These are phyloP conservation scores for Siphonodentalium dalli DNA, from an alignment of 2,888 invertebrate species.

Conservation along the genomic window DNA sequence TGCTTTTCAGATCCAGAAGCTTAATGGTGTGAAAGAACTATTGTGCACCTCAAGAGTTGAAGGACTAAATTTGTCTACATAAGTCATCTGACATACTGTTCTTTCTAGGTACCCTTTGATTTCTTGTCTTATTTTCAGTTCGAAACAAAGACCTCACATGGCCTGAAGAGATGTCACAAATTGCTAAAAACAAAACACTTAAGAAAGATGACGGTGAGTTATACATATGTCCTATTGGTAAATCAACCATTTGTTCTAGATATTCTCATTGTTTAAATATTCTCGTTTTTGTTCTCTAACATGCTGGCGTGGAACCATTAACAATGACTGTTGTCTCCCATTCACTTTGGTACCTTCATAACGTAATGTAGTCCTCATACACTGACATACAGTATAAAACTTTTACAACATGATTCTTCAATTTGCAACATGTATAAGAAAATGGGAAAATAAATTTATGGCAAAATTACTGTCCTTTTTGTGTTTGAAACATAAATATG, in stretches of 20 bases:
- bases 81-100: not conserved
- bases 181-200: constrained; percentile 64
- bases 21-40: not conserved
- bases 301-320: not conserved
- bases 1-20: not conserved
- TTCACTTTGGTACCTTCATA: no score
- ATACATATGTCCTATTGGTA: not conserved
- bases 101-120: no score
- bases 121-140: constrained; percentile 65
- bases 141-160: constrained; percentile 89
- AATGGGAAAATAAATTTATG: no score
- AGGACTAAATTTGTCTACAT: not conserved
- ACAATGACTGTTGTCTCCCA: no score
- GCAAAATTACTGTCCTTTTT: no score
- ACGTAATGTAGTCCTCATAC: no score
- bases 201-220: constrained; percentile 64
- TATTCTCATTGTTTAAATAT: not conserved
- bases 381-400: no score
- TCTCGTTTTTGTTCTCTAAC: not conserved
- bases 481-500: no score
- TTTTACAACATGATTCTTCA: no score
- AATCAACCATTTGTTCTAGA: not conserved
- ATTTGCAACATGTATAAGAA: no score
- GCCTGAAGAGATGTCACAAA: constrained; percentile 87
- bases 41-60: not conserved